Evolutionary conservation across 2,113 vertebrate genomes (phyloP).

Genomic region (Cyphomyrus plagiostoma): DNA sequence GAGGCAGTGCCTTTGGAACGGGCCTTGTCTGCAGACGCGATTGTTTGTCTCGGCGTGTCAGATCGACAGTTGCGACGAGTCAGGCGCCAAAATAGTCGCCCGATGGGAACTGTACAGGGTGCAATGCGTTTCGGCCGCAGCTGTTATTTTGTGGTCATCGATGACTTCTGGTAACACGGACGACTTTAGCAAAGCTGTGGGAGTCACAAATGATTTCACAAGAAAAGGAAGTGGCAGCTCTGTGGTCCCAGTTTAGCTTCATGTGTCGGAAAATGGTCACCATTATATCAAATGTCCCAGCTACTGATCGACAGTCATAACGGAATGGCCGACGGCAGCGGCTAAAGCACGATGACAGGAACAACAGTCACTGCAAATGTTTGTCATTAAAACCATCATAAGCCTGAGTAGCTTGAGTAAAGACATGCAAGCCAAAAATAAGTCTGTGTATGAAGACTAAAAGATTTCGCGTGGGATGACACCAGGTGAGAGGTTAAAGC

Average conservation of each 20-base stretch:
- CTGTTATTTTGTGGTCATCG: slow-evolving; percentile 38
- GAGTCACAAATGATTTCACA: slow-evolving; percentile 52
- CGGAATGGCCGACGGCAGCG: slow-evolving; percentile 38
- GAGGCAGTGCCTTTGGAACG: background rate
- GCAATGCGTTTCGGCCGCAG: slow-evolving; percentile 25
- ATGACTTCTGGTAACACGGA: slow-evolving; percentile 50
- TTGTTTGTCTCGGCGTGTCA: background rate
- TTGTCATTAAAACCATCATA: background rate
- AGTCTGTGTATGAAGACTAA: background rate
- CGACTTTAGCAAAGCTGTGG: slow-evolving; percentile 38
- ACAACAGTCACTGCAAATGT: background rate
- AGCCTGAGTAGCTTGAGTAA: no score
- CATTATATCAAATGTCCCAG: slow-evolving; percentile 41
- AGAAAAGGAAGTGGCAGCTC: slow-evolving; percentile 53
- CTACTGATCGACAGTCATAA: slow-evolving; percentile 43
- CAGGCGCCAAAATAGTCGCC: background rate
- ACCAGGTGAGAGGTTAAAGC: background rate
- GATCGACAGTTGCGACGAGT: background rate
- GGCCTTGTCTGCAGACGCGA: background rate
- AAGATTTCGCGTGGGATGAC: background rate
- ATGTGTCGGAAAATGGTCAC: slow-evolving; percentile 50
- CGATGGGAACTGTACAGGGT: slow-evolving; percentile 11
- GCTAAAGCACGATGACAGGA: slow-evolving; percentile 33
- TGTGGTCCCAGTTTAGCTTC: slow-evolving; percentile 45
- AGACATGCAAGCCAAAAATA: background rate